Evolutionary conservation across 2,113 vertebrate species (phyloP), one percentile per base, ranked within the genome.

Genomic region (Phyllostomus hastatus): DNA sequence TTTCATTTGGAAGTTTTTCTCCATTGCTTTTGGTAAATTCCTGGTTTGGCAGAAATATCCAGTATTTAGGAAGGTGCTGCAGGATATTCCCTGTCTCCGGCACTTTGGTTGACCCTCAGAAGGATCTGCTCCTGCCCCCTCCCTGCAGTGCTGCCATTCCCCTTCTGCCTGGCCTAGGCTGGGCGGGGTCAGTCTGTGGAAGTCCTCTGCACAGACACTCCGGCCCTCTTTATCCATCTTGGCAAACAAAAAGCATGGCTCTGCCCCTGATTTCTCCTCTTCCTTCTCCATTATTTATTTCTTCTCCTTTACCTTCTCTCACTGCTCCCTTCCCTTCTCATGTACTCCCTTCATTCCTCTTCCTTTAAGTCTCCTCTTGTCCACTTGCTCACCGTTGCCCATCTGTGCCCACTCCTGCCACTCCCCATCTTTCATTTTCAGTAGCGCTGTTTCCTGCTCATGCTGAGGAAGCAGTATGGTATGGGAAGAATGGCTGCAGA

Each of bases 1-100:
- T 93, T 92, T 92, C 94, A 70, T 33, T 92, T 75, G 88, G 91
- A 95, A 97, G 91, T 5, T 72, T 92, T 92, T 80, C 78, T 96
- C 88, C 88, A 52, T 96, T 94, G 85, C 81, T n/a, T 86, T 92
- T 92, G 90, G 38, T 81, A 80, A 86, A 75, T 96, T 75, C 91
- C 64, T 96, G 88, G 67, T 61, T 94, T 90, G 85, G 85, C 52
- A 93, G 94, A 91, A 78, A 88, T 93, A 78, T 95, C 92, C 92
- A 80, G 69, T 48, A 64, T 76, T 84, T 88, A 75, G 85, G 72
- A 93, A 82, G 88, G 72, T 93, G 50, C 72, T 86, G 66, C 12
- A 5, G 69, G 83, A 46, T 46, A n/a, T 66, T 38, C 69, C 81
- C 91, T 75, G 35, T 91, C 79, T 78, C 81, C 24, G 1, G 78